Base-by-base conservation (phyloP, 2,113 vertebrate genomes). In the Numida meleagris region DNA sequence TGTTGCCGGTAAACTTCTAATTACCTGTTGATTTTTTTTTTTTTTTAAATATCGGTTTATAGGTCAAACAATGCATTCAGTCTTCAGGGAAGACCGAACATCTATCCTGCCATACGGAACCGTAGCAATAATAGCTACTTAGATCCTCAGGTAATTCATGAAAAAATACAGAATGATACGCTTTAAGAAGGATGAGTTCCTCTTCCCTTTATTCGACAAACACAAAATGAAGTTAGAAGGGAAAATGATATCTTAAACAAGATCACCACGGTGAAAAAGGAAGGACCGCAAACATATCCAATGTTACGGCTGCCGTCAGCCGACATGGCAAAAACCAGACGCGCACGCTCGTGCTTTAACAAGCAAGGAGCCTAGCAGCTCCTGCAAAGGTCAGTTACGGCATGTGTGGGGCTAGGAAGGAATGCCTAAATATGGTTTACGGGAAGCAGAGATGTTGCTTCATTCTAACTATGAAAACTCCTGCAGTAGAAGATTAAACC, bases 321-420 rank as follows among this genome's bases (percentile, higher is more conserved):
- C 85, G 68, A 76, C 24, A 46, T 21, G 77, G 87, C 87, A 81
- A 50, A 90, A 81, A 19, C 4, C 78, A 82, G 74, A 81, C n/a
- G 59, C 50, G 31, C 34, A 61, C n/a, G 36, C 51, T 45, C 29
- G 38, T 50, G 20, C 48, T 81, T 40, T n/a, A 42, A 34, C 36
- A 85, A 53, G 68, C 66, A 81, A 71, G 48, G 46, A 85, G 46
- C 10, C 48, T 62, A 88, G 84, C 83, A 85, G 70, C 65, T 81
- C 48, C 70, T 80, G 42, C 67, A 73, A 88, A 95, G 80, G 94
- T 93, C 94, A 95, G 1, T 88, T 81, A 77, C 68, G 70, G 65
- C 65, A 93, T 93, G 68, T 77, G 53, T n/a, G 38, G 58, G 70
- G 53, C 75, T 72, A 46, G 42, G 76, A 82, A 88, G 53, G 84